Percentiles rank a stretch among this genome's conserved stretches.
phyloP scores from a whole-genome alignment of 2,113 vertebrate genomes.

The Lycaon pictus region DNA sequence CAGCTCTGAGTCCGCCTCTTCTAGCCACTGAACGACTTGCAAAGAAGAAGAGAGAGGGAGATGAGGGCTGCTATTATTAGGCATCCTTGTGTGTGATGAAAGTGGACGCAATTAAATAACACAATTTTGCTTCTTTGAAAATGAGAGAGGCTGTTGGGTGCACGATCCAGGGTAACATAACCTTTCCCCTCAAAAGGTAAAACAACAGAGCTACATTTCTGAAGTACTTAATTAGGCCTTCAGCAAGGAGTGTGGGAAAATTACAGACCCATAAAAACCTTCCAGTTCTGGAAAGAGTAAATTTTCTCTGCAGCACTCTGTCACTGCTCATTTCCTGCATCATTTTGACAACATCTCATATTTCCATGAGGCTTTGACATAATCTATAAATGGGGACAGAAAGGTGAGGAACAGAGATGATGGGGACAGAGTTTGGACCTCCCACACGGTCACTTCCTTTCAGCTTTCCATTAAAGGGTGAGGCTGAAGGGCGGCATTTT shows the following conservation, averaged over 20 bases:
- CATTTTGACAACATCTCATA: constrained; percentile 67
- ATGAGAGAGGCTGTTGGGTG: constrained; percentile 64
- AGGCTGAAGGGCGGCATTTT: constrained; percentile 62
- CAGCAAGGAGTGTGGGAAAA: constrained; percentile 69
- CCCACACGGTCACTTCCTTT: constrained; percentile 30
- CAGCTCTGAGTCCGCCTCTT: constrained; percentile 74
- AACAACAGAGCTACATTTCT: constrained; percentile 69
- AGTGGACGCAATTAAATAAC: constrained; percentile 71
- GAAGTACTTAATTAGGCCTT: constrained; percentile 77
- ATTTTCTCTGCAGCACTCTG: constrained; percentile 64
- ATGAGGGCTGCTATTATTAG: constrained; percentile 72
- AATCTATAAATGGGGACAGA: constrained; percentile 61
- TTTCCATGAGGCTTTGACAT: constrained; percentile 70
- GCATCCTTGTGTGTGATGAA: constrained; percentile 48
- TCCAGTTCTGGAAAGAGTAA: constrained; percentile 60
- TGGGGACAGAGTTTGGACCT: constrained; percentile 29
- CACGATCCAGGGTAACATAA: constrained; percentile 51
- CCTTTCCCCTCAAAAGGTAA: constrained; percentile 70
- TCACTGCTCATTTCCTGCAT: constrained; percentile 77
- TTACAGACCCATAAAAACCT: constrained; percentile 25
- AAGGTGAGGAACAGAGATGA: constrained; percentile 51
- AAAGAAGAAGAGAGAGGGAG: constrained; percentile 70
- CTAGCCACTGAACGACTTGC: constrained; percentile 77
- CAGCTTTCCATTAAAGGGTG: constrained; percentile 52
- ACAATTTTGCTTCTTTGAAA: constrained; percentile 69